Conservation (phyloP, 1,140 invertebrate species). For the Sipha flava region DNA sequence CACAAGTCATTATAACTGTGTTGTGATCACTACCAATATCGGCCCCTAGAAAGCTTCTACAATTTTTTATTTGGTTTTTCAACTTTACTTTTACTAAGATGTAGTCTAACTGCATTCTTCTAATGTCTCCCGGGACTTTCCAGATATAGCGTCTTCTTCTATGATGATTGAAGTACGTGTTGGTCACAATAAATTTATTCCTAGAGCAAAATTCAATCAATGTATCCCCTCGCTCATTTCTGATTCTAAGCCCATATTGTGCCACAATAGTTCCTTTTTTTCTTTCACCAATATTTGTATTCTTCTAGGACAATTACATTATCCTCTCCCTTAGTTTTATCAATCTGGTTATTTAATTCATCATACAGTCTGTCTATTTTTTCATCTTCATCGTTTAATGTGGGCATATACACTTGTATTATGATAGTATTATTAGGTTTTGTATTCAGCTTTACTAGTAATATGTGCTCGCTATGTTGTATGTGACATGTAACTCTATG, state of each 20-base stretch:
- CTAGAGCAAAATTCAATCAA: slow-evolving; percentile 41
- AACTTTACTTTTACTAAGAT: slow-evolving; percentile 40
- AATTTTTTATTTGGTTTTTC: slow-evolving; percentile 39
- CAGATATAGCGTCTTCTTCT: slow-evolving; percentile 41
- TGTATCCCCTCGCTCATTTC: slow-evolving; percentile 41
- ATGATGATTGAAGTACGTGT: slow-evolving; percentile 41
- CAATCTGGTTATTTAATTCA: slow-evolving; percentile 22
- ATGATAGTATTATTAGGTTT: slow-evolving; percentile 38
- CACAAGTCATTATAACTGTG: not conserved
- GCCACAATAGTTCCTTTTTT: slow-evolving; percentile 19
- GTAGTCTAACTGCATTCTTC: slow-evolving; percentile 44
- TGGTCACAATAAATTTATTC: slow-evolving; percentile 38
- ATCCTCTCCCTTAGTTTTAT: slow-evolving; percentile 26
- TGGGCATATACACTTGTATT: slow-evolving; percentile 42
- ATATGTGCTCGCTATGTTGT: slow-evolving; percentile 29
- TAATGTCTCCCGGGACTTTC: slow-evolving; percentile 41
- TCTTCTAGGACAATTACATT: slow-evolving; percentile 36
- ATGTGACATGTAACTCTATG: not conserved
- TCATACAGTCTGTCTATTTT: slow-evolving; percentile 39
- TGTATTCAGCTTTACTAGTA: slow-evolving; percentile 32
- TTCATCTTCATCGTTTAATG: slow-evolving; percentile 35
- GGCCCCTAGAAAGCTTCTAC: not conserved
- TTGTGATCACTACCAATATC: not conserved
- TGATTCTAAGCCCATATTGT: slow-evolving; percentile 37
- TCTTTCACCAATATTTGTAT: slow-evolving; percentile 38